Percentiles rank a stretch among this genome's conserved stretches.
phyloP scores from a whole-genome alignment of 2,888 invertebrate genomes.

The Bombylius major region DNA sequence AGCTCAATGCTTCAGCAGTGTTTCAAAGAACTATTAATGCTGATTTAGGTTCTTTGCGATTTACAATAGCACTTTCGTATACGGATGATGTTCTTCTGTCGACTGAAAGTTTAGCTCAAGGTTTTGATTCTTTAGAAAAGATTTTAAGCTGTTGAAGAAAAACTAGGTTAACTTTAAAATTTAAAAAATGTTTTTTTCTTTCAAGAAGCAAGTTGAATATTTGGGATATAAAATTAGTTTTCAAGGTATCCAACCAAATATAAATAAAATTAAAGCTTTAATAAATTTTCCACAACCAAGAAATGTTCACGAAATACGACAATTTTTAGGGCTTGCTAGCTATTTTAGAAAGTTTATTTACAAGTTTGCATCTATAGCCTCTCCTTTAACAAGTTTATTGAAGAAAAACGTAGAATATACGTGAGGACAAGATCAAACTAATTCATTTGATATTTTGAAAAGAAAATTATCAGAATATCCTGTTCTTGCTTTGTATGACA shows the following conservation, averaged over 20 bases:
- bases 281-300: conserved; percentile 4
- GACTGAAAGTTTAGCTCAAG: conserved; percentile 5
- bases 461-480: conserved; percentile 10
- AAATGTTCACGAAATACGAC: conserved; percentile 7
- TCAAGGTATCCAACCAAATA: conserved; percentile 16
- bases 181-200: neutral
- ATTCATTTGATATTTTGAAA: conserved; percentile 1
- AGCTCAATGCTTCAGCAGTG: conserved; percentile 25
- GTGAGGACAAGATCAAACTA: too few relatives aligned
- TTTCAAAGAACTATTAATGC: conserved; percentile 20
- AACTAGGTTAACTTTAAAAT: neutral
- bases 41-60: conserved; percentile 7
- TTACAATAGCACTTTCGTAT: conserved; percentile 5
- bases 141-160: neutral
- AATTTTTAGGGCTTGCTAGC: conserved; percentile 16
- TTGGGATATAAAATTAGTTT: conserved; percentile 17
- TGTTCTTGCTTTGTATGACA: conserved; percentile 13
- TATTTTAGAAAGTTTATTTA: conserved; percentile 20
- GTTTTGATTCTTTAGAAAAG: conserved; percentile 11
- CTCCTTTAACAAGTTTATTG: conserved; percentile 9
- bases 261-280: conserved; percentile 18
- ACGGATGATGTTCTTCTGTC: conserved; percentile 12
- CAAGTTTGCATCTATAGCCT: too few relatives aligned
- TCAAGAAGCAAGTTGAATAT: conserved; percentile 12
- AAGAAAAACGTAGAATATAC: too few relatives aligned